Base-by-base conservation (phyloP, 1,140 invertebrate species). In the Pogonus chalceus region DNA sequence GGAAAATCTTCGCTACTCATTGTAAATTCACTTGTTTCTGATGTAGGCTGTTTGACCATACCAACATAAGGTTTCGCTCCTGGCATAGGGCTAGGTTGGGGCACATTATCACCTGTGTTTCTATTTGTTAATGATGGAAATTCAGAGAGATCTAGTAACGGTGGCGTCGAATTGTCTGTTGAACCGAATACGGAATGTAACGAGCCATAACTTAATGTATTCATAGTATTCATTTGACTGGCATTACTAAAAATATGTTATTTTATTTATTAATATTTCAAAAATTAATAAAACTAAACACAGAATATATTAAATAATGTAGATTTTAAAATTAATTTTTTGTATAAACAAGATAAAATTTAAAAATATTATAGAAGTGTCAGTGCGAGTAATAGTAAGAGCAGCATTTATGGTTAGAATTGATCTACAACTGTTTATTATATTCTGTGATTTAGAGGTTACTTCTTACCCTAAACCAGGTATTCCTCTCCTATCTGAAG, bases 1-100 rank as follows among this genome's bases (percentile, higher is more conserved):
- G 96, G 96, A 76, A 99, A 99, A 74, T 99, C 96, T 77, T 99
- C 96, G 60, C 87, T 91, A 61, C 92, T 95, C 83, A 98, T 97
- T 59, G 90, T 92, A 75, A 98, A 98, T 73, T 97, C 95, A 63
- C 84, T 91, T 60, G 90, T 80, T 72, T 94, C 90, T 23, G 87
- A 83, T 64, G 87, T 88, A 55, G 90, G 90, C 70, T 93, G 90
- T 73, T 96, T 96, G 58, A 96, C 92, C 89, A 95, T 94, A 65
- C 92, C 92, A 72, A 94, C 90, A 77, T 92, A 92, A 71, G 88
- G 87, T 77, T 90, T 88, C 72, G 86, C 87, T 63, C 87, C 87
- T 54, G 87, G 87, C 73, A 88, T 85, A 54, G 87, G 78, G 73
- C 79, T 84, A 62, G 83, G 80, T 70, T 81, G 87, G 70, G 83